These are phyloP conservation scores for Bombus waltoni DNA, from an alignment of 1,140 invertebrate genomes.

Conservation along the genomic window DNA sequence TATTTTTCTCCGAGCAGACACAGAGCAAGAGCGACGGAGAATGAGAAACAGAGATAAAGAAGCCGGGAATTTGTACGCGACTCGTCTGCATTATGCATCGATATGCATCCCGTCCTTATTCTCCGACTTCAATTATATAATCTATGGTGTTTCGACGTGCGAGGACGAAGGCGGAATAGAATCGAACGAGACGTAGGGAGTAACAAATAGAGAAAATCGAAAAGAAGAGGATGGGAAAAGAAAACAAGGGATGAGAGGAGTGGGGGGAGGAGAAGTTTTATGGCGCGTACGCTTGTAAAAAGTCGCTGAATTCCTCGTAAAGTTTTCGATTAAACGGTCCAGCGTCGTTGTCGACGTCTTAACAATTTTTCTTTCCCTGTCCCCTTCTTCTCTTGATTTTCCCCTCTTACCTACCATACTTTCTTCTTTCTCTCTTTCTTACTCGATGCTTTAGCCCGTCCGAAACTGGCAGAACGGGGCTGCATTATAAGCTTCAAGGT, in stretches of 20 bases:
- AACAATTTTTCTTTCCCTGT: conserved; percentile 19
- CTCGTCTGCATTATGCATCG: conserved; percentile 46
- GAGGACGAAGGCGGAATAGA: neutral
- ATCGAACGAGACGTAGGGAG: neutral
- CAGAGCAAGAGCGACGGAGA: no score
- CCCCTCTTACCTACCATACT: neutral
- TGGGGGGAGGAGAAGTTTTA: neutral
- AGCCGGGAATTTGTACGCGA: conserved; percentile 33
- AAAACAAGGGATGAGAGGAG: no score
- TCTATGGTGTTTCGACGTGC: neutral
- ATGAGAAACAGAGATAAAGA: no score
- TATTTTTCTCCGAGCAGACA: conserved; percentile 16
- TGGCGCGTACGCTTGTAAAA: conserved; percentile 35
- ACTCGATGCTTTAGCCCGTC: neutral
- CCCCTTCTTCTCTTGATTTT: neutral
- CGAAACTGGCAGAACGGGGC: conserved; percentile 12
- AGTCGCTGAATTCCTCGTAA: conserved; percentile 40
- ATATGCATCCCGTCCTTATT: conserved; percentile 16
- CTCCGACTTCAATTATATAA: conserved; percentile 31
- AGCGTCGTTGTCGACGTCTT: conserved; percentile 27
- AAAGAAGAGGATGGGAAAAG: neutral
- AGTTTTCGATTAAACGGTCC: conserved; percentile 42
- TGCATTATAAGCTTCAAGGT: conserved; percentile 59
- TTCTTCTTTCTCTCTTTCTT: neutral
- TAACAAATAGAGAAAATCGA: neutral